Conservation (phyloP, 2,888 invertebrate genomes). For the Amblyteles armatorius region DNA sequence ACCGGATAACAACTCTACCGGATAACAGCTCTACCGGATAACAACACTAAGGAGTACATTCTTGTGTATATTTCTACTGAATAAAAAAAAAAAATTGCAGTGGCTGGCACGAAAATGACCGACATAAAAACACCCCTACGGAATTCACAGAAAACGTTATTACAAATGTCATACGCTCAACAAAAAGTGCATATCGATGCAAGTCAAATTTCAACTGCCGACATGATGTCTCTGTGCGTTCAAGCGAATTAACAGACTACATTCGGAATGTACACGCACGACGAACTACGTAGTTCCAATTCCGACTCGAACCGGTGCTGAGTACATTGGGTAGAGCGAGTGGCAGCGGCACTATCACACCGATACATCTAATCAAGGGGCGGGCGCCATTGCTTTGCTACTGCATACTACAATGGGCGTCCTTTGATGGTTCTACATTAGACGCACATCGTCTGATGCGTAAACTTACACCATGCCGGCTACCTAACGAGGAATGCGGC, state of each 20-base stretch:
- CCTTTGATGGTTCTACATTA: slow-evolving; percentile 70
- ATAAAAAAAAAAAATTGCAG: neutral
- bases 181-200: neutral
- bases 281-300: slow-evolving; percentile 42
- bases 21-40: too few species aligned
- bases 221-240: neutral
- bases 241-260: neutral
- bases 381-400: neutral
- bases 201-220: neutral
- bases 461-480: slow-evolving; percentile 63
- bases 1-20: neutral
- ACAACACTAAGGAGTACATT: neutral
- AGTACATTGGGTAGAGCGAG: slow-evolving; percentile 37
- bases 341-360: slow-evolving; percentile 33
- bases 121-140: neutral
- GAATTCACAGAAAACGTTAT: neutral
- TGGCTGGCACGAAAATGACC: neutral
- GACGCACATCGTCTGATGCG: slow-evolving; percentile 63
- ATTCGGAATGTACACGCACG: neutral
- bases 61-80: neutral
- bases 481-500: slow-evolving; percentile 22
- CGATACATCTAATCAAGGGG: slow-evolving; percentile 58
- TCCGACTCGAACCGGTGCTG: slow-evolving; percentile 18
- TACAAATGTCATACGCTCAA: neutral
- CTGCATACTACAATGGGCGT: slow-evolving; percentile 54